Evolutionary conservation across 2,888 invertebrate genomes (phyloP).

Genomic region (Eristalis pertinax): DNA sequence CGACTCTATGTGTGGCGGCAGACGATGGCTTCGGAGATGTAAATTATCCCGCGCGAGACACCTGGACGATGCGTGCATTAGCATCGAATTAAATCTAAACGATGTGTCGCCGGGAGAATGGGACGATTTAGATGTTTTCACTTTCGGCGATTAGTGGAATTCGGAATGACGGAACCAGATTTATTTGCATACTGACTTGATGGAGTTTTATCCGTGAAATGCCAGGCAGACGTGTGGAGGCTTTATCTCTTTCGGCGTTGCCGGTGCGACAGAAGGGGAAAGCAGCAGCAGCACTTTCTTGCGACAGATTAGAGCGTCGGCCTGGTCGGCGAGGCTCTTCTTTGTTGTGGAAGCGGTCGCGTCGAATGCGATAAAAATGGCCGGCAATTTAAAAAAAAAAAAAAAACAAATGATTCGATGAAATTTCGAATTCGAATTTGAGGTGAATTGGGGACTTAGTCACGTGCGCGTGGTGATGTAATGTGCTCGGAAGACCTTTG

Average conservation of each 20-base stretch:
- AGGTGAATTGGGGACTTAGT: neutral
- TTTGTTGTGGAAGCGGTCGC: neutral
- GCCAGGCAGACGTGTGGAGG: no score
- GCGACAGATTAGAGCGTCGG: neutral
- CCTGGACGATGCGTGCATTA: constrained; percentile 15
- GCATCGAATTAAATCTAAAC: constrained; percentile 1
- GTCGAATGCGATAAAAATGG: neutral
- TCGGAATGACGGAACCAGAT: neutral
- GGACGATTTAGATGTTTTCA: constrained; percentile 1
- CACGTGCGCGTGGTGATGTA: neutral
- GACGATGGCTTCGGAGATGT: neutral
- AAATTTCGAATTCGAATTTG: neutral
- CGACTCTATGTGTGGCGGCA: neutral
- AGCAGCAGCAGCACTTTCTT: constrained; percentile 7
- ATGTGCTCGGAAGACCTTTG: neutral
- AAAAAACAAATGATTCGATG: neutral
- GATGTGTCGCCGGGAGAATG: neutral
- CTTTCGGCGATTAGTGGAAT: constrained; percentile 16
- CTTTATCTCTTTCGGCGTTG: no score
- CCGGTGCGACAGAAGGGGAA: neutral
- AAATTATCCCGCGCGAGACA: neutral
- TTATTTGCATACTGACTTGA: constrained; percentile 11
- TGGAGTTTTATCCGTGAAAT: neutral
- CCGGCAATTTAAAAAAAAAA: neutral
- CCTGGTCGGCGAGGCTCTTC: no score